Conservation (phyloP, 2,113 vertebrate species). For the Amblyopsis rosae region DNA sequence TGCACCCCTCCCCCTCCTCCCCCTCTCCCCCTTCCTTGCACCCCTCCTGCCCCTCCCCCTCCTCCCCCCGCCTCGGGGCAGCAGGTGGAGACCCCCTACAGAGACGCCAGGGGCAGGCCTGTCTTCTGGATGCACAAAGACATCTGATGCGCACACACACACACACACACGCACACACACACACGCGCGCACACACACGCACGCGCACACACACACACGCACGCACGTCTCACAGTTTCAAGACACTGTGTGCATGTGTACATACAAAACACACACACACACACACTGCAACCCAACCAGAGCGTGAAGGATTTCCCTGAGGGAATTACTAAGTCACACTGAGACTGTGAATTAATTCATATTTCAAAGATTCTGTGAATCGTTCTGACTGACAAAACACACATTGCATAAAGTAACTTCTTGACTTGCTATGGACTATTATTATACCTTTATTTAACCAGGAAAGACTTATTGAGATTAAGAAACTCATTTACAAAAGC, state of each 20-base stretch:
- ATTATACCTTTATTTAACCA: too few relatives aligned
- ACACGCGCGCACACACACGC: neutral
- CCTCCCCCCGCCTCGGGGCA: neutral
- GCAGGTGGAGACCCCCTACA: constrained; percentile 76
- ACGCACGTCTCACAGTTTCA: too few relatives aligned
- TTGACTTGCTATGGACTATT: too few relatives aligned
- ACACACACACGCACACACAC: neutral
- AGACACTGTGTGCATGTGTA: neutral
- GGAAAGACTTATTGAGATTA: too few relatives aligned
- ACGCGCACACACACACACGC: neutral
- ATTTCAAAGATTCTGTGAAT: too few relatives aligned
- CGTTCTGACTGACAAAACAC: too few relatives aligned
- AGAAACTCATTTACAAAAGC: too few relatives aligned
- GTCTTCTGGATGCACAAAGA: constrained; percentile 98
- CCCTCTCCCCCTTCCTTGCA: constrained; percentile 1
- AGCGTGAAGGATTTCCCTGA: too few relatives aligned
- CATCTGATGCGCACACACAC: constrained; percentile 66
- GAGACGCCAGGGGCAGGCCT: constrained; percentile 81
- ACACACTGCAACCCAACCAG: neutral
- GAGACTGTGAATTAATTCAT: too few relatives aligned
- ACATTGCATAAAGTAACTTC: too few relatives aligned
- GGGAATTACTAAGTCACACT: neutral
- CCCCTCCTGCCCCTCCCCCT: constrained; percentile 7
- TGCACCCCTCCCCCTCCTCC: neutral
- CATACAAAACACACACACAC: neutral